phyloP scores from a whole-genome alignment of 2,113 vertebrate species.

The Lethenteron reissneri region DNA sequence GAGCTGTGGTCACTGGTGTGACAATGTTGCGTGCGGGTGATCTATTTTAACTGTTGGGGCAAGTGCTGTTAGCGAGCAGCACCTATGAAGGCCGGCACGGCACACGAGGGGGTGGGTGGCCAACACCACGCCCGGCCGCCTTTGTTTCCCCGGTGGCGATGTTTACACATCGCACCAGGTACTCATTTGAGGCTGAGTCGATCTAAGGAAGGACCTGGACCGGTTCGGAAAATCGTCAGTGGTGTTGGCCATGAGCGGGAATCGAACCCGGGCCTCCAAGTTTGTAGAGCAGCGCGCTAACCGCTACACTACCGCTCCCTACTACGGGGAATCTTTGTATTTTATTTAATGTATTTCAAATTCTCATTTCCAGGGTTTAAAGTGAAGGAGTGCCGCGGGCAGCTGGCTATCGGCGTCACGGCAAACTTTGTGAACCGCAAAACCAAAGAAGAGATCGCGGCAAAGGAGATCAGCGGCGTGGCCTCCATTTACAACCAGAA shows the following conservation, averaged over 20 bases:
- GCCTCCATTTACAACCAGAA: constrained; percentile 99
- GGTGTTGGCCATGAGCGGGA: constrained; percentile 2
- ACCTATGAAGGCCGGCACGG: too few species aligned
- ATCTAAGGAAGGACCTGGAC: constrained; percentile 15
- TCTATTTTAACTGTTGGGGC: too few species aligned
- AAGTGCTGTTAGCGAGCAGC: too few species aligned
- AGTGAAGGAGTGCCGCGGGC: constrained; percentile 86
- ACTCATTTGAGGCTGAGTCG: constrained; percentile 11
- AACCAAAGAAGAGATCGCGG: constrained; percentile 80
- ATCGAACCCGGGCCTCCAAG: constrained; percentile 2
- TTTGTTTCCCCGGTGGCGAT: too few species aligned
- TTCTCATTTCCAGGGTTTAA: constrained; percentile 40
- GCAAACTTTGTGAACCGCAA: constrained; percentile 97
- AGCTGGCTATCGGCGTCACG: constrained; percentile 87
- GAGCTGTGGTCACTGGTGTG: too few species aligned
- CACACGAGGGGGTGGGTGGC: too few species aligned
- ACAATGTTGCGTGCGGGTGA: too few species aligned
- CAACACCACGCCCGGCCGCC: too few species aligned
- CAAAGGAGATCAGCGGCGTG: constrained; percentile 92
- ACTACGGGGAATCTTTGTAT: neutral
- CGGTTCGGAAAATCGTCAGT: constrained; percentile 15
- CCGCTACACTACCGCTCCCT: neutral
- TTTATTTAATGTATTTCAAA: neutral
- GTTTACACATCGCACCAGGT: neutral
- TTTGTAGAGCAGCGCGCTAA: neutral